phyloP scores from a whole-genome alignment of 2,113 vertebrate species.

The Uropsilus gracilis region DNA sequence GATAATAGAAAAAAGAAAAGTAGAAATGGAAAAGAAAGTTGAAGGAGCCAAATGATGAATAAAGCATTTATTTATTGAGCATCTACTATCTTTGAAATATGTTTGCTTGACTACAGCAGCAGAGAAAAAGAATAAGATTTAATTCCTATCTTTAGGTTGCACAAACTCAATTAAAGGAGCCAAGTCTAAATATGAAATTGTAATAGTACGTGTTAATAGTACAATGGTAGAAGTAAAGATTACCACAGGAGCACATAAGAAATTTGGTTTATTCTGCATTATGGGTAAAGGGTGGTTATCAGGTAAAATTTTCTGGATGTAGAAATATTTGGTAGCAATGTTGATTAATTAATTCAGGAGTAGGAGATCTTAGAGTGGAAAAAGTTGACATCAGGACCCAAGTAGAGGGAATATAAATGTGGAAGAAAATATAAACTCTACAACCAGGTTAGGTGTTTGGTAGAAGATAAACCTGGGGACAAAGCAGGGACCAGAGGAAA shows the following conservation, averaged over 20 bases:
- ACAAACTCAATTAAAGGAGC: neutral
- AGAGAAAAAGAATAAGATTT: neutral
- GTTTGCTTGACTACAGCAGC: neutral
- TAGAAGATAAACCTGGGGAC: neutral
- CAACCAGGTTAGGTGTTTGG: neutral
- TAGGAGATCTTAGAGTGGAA: neutral
- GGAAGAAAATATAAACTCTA: neutral
- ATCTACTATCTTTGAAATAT: neutral
- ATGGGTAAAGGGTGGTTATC: neutral
- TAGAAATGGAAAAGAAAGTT: neutral
- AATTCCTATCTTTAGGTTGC: neutral
- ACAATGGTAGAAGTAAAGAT: neutral
- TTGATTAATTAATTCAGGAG: neutral
- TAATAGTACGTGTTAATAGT: neutral
- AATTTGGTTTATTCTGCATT: neutral
- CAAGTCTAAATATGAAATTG: neutral
- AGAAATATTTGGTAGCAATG: neutral
- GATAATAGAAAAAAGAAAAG: constrained; percentile 8
- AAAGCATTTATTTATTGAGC: constrained; percentile 6
- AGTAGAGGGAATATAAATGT: neutral
- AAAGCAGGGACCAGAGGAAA: neutral
- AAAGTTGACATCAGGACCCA: neutral
- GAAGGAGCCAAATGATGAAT: neutral
- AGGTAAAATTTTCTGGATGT: neutral
- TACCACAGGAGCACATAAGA: neutral